Evolutionary conservation across 2,888 invertebrate species (phyloP).

Genomic region (Pantelozetes paolii): DNA sequence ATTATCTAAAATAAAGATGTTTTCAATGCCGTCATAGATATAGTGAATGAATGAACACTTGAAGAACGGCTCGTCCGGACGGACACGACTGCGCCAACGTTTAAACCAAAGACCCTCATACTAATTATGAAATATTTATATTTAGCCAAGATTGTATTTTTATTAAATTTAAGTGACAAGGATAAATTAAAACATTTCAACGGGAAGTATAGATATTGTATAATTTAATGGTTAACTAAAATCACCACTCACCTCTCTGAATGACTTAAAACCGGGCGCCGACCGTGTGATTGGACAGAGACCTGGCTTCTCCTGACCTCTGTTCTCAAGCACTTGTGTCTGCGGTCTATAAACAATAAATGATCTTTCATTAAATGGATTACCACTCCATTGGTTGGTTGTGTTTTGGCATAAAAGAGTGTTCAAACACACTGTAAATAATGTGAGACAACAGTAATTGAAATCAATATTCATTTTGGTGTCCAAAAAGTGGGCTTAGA

Average conservation of each 20-base stretch:
- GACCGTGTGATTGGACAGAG: conserved; percentile 36
- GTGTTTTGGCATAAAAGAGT: not conserved
- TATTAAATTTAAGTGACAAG: too few species aligned
- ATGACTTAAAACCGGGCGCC: conserved; percentile 37
- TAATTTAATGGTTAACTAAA: too few species aligned
- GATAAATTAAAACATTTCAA: too few species aligned
- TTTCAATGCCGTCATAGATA: not conserved
- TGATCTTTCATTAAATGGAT: conserved; percentile 34
- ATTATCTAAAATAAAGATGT: conserved; percentile 38
- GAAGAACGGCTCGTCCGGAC: conserved; percentile 38
- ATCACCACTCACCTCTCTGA: conserved; percentile 38
- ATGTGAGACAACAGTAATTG: not conserved
- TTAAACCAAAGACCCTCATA: conserved; percentile 41
- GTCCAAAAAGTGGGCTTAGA: too few species aligned
- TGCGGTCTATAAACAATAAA: conserved; percentile 37
- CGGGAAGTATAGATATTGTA: too few species aligned
- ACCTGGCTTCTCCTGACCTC: conserved; percentile 39
- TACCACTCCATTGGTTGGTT: conserved; percentile 14
- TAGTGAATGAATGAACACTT: conserved; percentile 39
- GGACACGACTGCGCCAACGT: conserved; percentile 36
- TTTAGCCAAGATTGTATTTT: not conserved
- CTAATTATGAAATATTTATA: not conserved
- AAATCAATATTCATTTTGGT: too few species aligned
- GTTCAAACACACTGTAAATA: not conserved
- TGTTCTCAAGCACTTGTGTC: conserved; percentile 34